A percentile compares a stretch with the other conserved stretches of the same genome.
Evolutionary conservation across 1,140 invertebrate genomes (phyloP).

Genomic region (Aphelinus atriplicis): DNA sequence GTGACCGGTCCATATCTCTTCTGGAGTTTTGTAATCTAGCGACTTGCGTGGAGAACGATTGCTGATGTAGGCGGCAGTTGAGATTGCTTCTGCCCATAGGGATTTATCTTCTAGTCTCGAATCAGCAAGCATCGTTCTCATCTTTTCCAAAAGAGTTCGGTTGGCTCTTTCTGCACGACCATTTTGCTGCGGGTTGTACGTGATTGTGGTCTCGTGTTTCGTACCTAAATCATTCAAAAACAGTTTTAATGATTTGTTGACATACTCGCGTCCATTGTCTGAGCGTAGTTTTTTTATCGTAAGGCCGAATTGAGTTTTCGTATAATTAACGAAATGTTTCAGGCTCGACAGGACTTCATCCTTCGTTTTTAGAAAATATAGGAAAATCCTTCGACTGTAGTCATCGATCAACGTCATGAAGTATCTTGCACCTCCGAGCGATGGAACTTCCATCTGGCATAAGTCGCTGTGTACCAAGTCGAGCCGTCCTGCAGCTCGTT

Average conservation of each 20-base stretch:
- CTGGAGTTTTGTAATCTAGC: slow-evolving; percentile 45
- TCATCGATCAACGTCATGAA: slow-evolving; percentile 56
- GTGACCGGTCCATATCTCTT: slow-evolving; percentile 50
- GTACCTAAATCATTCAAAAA: slow-evolving; percentile 48
- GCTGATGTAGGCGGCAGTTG: slow-evolving; percentile 46
- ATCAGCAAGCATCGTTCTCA: slow-evolving; percentile 47
- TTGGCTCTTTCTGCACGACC: slow-evolving; percentile 60
- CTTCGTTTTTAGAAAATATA: slow-evolving; percentile 55
- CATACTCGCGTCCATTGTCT: slow-evolving; percentile 58
- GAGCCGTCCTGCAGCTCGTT: slow-evolving; percentile 25
- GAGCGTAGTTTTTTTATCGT: slow-evolving; percentile 49
- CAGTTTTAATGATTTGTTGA: slow-evolving; percentile 45
- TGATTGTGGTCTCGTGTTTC: slow-evolving; percentile 45
- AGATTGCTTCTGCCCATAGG: slow-evolving; percentile 50
- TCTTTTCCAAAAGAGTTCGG: slow-evolving; percentile 49
- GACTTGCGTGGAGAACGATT: slow-evolving; percentile 25
- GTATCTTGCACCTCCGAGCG: slow-evolving; percentile 49
- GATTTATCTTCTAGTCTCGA: slow-evolving; percentile 39
- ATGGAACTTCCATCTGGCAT: slow-evolving; percentile 45
- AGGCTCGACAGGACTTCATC: slow-evolving; percentile 50
- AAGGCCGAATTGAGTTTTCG: slow-evolving; percentile 51
- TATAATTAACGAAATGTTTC: slow-evolving; percentile 51
- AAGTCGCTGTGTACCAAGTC: slow-evolving; percentile 50
- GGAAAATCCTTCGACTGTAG: slow-evolving; percentile 45
- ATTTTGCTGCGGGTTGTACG: slow-evolving; percentile 60